phyloP scores from a whole-genome alignment of 1,140 invertebrate species.

The Bombus pyrosoma region DNA sequence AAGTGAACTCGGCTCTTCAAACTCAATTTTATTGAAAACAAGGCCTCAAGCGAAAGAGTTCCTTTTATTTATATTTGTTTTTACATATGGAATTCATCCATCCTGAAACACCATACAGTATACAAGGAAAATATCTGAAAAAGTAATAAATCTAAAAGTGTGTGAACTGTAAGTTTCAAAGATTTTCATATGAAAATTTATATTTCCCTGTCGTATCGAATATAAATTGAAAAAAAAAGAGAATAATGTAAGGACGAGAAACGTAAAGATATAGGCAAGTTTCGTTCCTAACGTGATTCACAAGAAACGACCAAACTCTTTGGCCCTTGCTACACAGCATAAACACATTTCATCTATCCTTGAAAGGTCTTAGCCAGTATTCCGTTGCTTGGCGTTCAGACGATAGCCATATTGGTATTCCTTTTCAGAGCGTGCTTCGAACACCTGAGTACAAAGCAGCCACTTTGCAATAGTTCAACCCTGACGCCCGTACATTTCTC shows the following conservation, averaged over 20 bases:
- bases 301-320: conserved; percentile 9
- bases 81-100: background rate
- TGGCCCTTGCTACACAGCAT: background rate
- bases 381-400: conserved; percentile 7
- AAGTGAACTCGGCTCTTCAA: background rate
- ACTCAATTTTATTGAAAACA: background rate
- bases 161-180: background rate
- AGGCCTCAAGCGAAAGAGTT: background rate
- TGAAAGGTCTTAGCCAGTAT: background rate
- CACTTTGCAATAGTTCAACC: conserved; percentile 32
- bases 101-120: background rate
- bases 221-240: background rate
- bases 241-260: no score
- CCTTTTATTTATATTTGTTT: background rate
- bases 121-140: background rate
- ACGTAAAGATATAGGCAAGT: background rate
- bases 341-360: conserved; percentile 15
- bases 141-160: background rate
- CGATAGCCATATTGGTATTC: conserved; percentile 35
- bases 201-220: background rate
- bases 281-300: background rate
- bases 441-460: conserved; percentile 32
- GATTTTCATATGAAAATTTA: background rate
- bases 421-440: conserved; percentile 20
- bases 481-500: background rate